Conservation (phyloP, 2,797 vertebrate species). For the Galago senegalensis region DNA sequence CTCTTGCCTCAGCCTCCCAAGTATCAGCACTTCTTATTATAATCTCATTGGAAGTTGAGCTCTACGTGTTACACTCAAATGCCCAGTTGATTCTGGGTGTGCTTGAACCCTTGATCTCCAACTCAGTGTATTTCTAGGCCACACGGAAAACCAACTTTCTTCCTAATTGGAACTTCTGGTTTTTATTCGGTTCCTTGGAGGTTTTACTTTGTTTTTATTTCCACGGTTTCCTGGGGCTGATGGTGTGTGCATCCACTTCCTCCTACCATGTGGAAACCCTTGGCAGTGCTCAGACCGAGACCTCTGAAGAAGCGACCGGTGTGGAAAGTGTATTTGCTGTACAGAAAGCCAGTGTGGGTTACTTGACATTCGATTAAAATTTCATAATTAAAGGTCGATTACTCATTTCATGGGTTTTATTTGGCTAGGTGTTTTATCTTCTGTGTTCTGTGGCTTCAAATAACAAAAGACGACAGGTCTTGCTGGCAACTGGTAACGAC, state of each 20-base stretch:
- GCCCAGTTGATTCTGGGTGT: neutral
- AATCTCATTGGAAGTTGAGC: rapidly evolving
- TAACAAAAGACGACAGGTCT: neutral
- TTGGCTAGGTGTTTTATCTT: neutral
- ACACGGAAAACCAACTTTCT: neutral
- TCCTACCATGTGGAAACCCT: neutral
- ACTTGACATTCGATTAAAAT: neutral
- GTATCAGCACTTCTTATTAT: too few species aligned
- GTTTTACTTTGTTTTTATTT: neutral
- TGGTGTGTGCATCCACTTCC: neutral
- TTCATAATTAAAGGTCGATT: rapidly evolving
- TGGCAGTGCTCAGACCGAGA: neutral
- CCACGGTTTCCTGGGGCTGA: rapidly evolving
- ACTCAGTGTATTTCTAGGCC: neutral
- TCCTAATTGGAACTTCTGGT: neutral
- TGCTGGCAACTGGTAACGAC: neutral
- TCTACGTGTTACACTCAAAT: neutral
- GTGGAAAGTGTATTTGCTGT: neutral
- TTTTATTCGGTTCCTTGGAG: neutral
- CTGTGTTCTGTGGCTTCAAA: neutral
- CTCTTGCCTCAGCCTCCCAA: too few species aligned
- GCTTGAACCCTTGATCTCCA: neutral
- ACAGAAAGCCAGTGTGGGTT: neutral
- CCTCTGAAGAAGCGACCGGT: neutral
- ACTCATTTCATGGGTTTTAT: neutral